Percentiles rank a stretch among this genome's conserved stretches.
Conservation (phyloP, 2,113 vertebrate species). For the Tachycineta bicolor region DNA sequence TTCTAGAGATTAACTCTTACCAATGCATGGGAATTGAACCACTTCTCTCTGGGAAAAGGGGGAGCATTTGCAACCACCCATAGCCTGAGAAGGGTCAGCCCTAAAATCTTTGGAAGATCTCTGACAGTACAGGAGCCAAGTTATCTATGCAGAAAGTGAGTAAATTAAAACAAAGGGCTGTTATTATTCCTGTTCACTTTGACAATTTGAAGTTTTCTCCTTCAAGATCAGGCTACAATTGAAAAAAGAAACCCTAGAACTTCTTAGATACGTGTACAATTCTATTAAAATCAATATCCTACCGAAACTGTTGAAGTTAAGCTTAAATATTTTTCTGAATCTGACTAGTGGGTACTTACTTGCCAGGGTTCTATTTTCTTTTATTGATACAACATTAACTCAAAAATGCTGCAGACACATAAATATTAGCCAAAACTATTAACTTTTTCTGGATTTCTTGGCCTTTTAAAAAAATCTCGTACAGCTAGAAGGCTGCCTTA, state of each 20-base stretch:
- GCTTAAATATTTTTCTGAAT: neutral
- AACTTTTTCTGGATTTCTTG: slow-evolving; percentile 35
- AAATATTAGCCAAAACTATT: slow-evolving; percentile 41
- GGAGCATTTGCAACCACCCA: neutral
- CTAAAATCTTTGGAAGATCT: neutral
- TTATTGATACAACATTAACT: slow-evolving; percentile 14
- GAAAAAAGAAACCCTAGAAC: neutral
- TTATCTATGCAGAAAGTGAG: neutral
- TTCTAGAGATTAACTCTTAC: slow-evolving; percentile 65
- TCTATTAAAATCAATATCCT: slow-evolving; percentile 24
- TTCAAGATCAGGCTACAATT: neutral
- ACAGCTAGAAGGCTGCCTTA: slow-evolving; percentile 63
- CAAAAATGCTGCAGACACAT: neutral
- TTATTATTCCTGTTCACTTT: neutral
- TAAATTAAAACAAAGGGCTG: neutral
- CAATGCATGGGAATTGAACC: neutral
- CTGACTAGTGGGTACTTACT: neutral
- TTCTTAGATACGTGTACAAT: neutral
- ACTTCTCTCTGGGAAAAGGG: neutral
- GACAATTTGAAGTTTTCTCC: neutral
- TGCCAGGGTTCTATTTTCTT: slow-evolving; percentile 16
- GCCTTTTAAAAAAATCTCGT: slow-evolving; percentile 17
- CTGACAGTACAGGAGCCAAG: neutral
- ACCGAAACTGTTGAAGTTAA: neutral
- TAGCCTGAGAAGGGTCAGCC: neutral